Evolutionary conservation across 1,140 invertebrate species (phyloP), one percentile per base, ranked within the genome.

Genomic region (Euschistus heros): DNA sequence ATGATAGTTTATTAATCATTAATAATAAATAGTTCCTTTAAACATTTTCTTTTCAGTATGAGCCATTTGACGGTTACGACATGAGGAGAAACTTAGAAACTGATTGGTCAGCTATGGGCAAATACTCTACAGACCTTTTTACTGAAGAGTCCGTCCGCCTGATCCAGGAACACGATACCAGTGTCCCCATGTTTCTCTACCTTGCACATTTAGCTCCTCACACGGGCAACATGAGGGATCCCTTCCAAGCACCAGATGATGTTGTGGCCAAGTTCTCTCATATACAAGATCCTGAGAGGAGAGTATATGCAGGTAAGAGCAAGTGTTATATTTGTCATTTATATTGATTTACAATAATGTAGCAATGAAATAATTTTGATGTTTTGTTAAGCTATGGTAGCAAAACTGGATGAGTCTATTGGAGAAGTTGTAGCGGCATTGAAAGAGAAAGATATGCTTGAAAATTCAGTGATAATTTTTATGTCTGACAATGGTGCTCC

Each of bases 341-440:
- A 30, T 30, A 30, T 30, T 30, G 30, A 30, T 8, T 30, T 30
- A 30, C 3, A 37, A 37, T 37, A 13, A 37, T 37, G 6, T 37
- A 6, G 13, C 33, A 10, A 6, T 37, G 33, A 37, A 30, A 30
- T 30, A 30, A 30, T 30, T 10, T 24, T 57, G 2, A 26, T 57
- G 4, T 57, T 64, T 76, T 77, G n/a, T n/a, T 64, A 75, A 91
- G 91, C 86, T 2, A 92, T 94, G 88, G 80, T 94, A 0, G 85
- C 88, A n/a, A 87, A 86, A 72, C 74, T 95, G 37, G 93, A 96
- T 75, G 82, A 91, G 67, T 87, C 89, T 64, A 83, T 96, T 0
- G 91, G 91, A 0, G 77, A 82, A 37, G 83, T 95, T 5, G 79
- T 86, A n/a, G 72, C 79, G 26, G 83, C 88, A 4, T 75, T 96